Evolutionary conservation across 2,113 vertebrate species (phyloP).

Genomic region (Ophiodon elongatus): DNA sequence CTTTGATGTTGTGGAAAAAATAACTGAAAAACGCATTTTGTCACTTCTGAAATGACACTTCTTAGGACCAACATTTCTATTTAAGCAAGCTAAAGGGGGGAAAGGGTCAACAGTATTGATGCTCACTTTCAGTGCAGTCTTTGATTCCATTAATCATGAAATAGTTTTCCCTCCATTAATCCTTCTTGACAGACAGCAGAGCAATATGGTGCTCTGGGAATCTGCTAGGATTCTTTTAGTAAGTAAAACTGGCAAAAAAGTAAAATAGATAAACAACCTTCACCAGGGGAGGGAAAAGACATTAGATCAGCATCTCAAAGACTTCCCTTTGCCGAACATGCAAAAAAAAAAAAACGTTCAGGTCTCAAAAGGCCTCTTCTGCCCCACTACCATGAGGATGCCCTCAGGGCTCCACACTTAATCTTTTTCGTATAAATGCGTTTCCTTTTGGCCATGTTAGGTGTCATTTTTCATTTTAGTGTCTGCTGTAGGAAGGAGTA

Average conservation of each 20-base stretch:
- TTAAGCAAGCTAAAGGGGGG: background rate
- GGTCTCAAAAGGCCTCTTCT: constrained; percentile 28
- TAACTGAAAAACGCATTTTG: background rate
- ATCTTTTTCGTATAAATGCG: constrained; percentile 4
- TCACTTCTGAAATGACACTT: background rate
- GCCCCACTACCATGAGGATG: background rate
- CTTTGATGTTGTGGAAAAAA: background rate
- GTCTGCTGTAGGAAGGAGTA: background rate
- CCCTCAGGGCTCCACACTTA: constrained; percentile 15
- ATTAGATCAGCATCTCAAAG: constrained; percentile 24
- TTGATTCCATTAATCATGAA: constrained; percentile 12
- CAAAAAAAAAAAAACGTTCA: constrained; percentile 21
- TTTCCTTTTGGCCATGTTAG: background rate
- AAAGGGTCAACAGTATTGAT: background rate
- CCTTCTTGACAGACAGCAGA: constrained; percentile 1
- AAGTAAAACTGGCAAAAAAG: constrained; percentile 24
- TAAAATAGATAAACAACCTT: constrained; percentile 8
- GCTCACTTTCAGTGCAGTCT: background rate
- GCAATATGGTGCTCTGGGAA: background rate
- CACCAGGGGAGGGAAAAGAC: constrained; percentile 11
- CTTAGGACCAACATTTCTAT: background rate
- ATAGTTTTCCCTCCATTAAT: constrained; percentile 10
- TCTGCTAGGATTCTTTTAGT: background rate
- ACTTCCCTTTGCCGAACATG: constrained; percentile 11
- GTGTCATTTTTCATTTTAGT: constrained; percentile 30